A percentile compares a stretch with the other conserved stretches of the same genome.
Evolutionary conservation across 2,888 invertebrate genomes (phyloP).

Genomic region (Melanargia galathea): DNA sequence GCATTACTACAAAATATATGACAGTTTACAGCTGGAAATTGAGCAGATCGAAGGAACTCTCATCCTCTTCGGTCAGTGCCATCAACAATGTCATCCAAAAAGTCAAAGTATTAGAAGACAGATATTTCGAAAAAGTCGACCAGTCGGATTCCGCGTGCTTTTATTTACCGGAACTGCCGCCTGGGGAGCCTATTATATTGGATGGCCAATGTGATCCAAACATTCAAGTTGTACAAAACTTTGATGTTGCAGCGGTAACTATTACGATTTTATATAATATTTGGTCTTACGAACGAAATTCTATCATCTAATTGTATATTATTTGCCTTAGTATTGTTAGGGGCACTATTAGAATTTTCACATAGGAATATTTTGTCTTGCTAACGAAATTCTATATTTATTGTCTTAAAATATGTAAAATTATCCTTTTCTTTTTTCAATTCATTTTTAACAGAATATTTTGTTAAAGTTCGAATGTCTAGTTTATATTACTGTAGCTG

Average conservation of each 20-base stretch:
- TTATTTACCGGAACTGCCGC: conserved; percentile 55
- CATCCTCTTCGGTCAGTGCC: conserved; percentile 42
- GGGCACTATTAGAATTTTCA: too few species aligned
- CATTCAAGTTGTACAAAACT: conserved; percentile 53
- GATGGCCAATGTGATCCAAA: conserved; percentile 59
- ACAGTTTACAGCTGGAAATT: conserved; percentile 71
- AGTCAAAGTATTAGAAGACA: conserved; percentile 53
- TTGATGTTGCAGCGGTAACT: conserved; percentile 53
- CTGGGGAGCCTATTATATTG: conserved; percentile 53
- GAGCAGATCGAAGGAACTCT: conserved; percentile 53
- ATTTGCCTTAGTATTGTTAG: too few species aligned
- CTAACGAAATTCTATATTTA: too few species aligned
- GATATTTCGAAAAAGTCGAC: conserved; percentile 54
- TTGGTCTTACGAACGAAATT: too few species aligned
- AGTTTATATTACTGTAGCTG: too few species aligned
- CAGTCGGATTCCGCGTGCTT: conserved; percentile 60
- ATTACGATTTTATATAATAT: not conserved
- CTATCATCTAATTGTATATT: too few species aligned
- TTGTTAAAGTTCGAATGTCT: too few species aligned
- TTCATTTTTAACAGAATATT: too few species aligned
- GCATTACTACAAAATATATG: not conserved
- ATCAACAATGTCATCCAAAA: conserved; percentile 48
- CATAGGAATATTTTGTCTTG: too few species aligned
- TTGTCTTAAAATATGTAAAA: too few species aligned
- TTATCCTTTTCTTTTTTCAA: too few species aligned